Percentiles rank a stretch among this genome's conserved stretches.
Evolutionary conservation across 1,140 invertebrate species (phyloP).

Genomic region (Drosophila rhopaloa): DNA sequence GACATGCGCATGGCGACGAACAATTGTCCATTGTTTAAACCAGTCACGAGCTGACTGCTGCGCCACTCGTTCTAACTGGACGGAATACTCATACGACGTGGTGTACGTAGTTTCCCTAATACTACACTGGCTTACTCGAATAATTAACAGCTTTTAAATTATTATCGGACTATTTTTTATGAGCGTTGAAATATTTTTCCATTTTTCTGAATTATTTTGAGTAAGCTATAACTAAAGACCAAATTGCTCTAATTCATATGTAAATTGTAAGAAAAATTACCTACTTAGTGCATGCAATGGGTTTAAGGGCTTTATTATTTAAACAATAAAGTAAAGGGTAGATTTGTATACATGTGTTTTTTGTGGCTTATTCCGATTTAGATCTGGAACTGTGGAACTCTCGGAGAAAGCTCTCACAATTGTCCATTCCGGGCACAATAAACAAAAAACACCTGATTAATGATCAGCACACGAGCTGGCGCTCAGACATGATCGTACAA

Average conservation of each 20-base stretch:
- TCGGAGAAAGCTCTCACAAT: constrained; percentile 58
- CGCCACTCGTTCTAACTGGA: constrained; percentile 26
- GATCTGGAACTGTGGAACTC: neutral
- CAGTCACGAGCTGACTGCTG: constrained; percentile 60
- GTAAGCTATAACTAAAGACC: too few species aligned
- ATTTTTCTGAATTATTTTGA: too few species aligned
- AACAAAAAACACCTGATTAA: constrained; percentile 40
- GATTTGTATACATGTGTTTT: neutral
- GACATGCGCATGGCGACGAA: constrained; percentile 49
- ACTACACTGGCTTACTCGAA: too few species aligned
- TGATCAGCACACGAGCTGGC: constrained; percentile 43
- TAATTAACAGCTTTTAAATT: too few species aligned
- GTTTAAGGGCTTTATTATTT: too few species aligned
- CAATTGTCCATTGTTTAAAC: constrained; percentile 42
- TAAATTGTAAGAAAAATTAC: too few species aligned
- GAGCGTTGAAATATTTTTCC: too few species aligned
- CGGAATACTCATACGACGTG: constrained; percentile 26
- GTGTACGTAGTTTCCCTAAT: constrained; percentile 1
- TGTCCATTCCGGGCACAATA: constrained; percentile 54
- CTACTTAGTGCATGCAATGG: too few species aligned
- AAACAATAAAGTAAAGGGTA: too few species aligned
- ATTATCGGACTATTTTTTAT: too few species aligned
- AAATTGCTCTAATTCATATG: too few species aligned
- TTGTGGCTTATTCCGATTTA: neutral
- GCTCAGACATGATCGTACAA: constrained; percentile 6